Percentiles rank a stretch among this genome's conserved stretches.
These are phyloP conservation scores for Drosophila subsilvestris DNA, from an alignment of 2,888 invertebrate species.

Conservation along the genomic window DNA sequence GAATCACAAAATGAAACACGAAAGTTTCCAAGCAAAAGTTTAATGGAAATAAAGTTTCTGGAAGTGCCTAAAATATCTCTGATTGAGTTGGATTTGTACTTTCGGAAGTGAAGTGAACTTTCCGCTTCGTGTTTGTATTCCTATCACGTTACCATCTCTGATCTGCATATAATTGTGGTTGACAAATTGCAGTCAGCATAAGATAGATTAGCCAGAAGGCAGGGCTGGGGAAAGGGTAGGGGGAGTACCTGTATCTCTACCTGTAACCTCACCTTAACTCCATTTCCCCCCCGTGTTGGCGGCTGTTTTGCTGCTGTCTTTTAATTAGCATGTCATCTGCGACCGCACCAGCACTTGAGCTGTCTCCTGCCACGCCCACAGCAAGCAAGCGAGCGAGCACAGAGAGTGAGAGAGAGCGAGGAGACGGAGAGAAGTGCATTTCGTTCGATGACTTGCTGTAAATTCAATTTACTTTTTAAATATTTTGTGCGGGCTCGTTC, in stretches of 20 bases:
- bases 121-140: neutral
- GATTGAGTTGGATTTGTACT: too few relatives aligned
- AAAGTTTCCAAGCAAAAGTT: neutral
- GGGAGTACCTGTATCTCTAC: constrained; percentile 7
- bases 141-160: constrained; percentile 34
- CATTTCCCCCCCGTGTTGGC: constrained; percentile 34
- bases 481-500: constrained; percentile 54
- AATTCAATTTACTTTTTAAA: constrained; percentile 77
- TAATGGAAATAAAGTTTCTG: too few relatives aligned
- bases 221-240: constrained; percentile 2
- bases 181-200: constrained; percentile 80
- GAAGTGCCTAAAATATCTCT: too few relatives aligned
- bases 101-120: neutral
- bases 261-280: constrained; percentile 2
- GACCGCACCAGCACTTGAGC: constrained; percentile 64
- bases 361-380: constrained; percentile 44
- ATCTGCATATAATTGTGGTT: constrained; percentile 68
- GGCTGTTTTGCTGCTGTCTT: constrained; percentile 77
- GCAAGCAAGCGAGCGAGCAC: constrained; percentile 1
- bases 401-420: neutral
- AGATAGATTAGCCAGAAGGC: constrained; percentile 60
- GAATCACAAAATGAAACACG: constrained; percentile 13
- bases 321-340: constrained; percentile 83
- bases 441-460: constrained; percentile 77
- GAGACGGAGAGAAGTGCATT: constrained; percentile 67